Evolutionary conservation across 2,888 invertebrate species (phyloP), one percentile per base, ranked within the genome.

Genomic region (Mycalesis mineus): DNA sequence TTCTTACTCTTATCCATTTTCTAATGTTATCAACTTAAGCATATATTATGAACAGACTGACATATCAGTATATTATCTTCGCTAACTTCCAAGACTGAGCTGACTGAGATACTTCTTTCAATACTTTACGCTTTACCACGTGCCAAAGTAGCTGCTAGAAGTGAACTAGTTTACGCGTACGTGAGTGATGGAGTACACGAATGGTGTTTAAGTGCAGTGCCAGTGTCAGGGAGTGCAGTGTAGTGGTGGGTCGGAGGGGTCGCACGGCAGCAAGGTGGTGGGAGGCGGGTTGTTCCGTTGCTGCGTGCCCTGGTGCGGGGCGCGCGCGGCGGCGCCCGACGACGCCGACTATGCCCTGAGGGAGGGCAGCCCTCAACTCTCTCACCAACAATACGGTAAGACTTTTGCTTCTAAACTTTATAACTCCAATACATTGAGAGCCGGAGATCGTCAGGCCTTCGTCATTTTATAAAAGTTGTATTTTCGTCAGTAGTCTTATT

Each of bases 251-350:
- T 75, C 83, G 78, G 80, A 77, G 75, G 75, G 72, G 69, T 75
- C 74, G 72, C 75, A 85, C 82, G 87, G 85, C 90, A 83, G 84
- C 92, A 92, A 91, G 90, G 92, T 92, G 92, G 92, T 92, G 83
- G 92, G 94, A 91, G 92, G 92, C 82, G 92, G 92, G 92, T 93
- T 94, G 91, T 94, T 94, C 93, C 94, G 94, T 92, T 94, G 94
- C 91, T 94, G 94, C 92, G 92, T 94, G 93, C 94, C 94, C 92
- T 94, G 93, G 93, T 94, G 94, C 92, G 93, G 94, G 88, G 89
- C 89, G 89, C 89, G 89, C 93, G 91, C 92, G 92, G 92, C 94
- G 88, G 86, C 91, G 86, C 91, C 92, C 88, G 88, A 91, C 89
- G 89, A 92, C 82, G 91, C 91, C 73, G 82, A 82, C 68, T 78